Evolutionary conservation across 2,797 vertebrate genomes (phyloP).

Genomic region (Karalla daura): DNA sequence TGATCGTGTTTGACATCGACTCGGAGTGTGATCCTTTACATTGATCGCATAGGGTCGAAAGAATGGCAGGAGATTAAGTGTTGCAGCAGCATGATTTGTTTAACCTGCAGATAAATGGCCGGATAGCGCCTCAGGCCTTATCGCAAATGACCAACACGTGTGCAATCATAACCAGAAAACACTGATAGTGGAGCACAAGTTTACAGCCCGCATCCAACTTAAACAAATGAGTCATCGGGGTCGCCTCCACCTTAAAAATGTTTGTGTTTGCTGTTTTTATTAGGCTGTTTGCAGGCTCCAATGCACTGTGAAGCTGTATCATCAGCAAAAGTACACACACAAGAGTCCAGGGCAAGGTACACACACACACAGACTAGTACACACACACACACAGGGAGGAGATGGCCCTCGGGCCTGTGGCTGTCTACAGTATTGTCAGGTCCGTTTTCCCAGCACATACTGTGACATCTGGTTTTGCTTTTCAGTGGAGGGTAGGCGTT

Average conservation of each 20-base stretch:
- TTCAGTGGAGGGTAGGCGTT: slow-evolving; percentile 39
- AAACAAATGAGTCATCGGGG: slow-evolving; percentile 36
- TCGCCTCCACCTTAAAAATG: slow-evolving; percentile 23
- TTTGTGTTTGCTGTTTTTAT: neutral
- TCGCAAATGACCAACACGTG: neutral
- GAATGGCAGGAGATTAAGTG: neutral
- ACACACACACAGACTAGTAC: slow-evolving; percentile 43
- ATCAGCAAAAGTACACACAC: slow-evolving; percentile 44
- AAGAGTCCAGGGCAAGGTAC: slow-evolving; percentile 64
- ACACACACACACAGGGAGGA: slow-evolving; percentile 15
- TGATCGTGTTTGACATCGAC: neutral
- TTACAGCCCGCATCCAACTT: slow-evolving; percentile 14
- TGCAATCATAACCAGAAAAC: neutral
- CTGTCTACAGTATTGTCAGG: neutral
- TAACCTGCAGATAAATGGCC: slow-evolving; percentile 12
- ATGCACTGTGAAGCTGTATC: slow-evolving; percentile 16
- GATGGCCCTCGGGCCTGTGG: slow-evolving; percentile 8
- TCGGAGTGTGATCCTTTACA: neutral
- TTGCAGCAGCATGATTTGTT: neutral
- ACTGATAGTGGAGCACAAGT: neutral
- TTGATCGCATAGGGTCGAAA: neutral
- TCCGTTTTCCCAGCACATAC: slow-evolving; percentile 1
- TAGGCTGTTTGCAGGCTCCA: neutral
- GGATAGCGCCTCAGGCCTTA: slow-evolving; percentile 12
- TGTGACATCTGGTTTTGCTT: slow-evolving; percentile 72